Evolutionary conservation across 2,888 invertebrate species (phyloP).

Genomic region (Tetropium fuscum): DNA sequence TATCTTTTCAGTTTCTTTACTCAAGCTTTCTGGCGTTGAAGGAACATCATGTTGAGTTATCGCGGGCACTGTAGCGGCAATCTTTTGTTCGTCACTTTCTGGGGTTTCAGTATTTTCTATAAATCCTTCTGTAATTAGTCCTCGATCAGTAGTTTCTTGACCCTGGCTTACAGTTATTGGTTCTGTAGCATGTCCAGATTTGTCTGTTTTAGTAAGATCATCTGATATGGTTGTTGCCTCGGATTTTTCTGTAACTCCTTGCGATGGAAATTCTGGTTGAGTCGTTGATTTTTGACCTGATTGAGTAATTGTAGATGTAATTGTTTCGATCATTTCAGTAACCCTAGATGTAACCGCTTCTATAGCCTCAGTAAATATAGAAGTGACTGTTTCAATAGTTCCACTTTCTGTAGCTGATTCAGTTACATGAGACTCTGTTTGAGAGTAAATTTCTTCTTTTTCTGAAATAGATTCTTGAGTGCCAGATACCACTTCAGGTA

Average conservation of each 20-base stretch:
- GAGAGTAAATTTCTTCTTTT: slow-evolving; percentile 25
- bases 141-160: slow-evolving; percentile 5
- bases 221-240: slow-evolving; percentile 1
- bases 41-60: not conserved
- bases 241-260: slow-evolving; percentile 12
- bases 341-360: slow-evolving; percentile 37
- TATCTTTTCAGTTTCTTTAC: slow-evolving; percentile 7
- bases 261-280: slow-evolving; percentile 6
- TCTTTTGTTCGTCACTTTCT: slow-evolving; percentile 12
- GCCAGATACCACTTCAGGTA: slow-evolving; percentile 26
- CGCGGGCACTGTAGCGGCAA: not conserved
- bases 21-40: not conserved
- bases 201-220: slow-evolving; percentile 5
- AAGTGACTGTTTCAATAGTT: slow-evolving; percentile 42
- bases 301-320: slow-evolving; percentile 34
- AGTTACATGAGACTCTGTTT: slow-evolving; percentile 29
- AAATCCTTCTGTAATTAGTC: slow-evolving; percentile 4
- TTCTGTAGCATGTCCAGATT: not conserved
- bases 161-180: not conserved
- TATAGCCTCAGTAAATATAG: slow-evolving; percentile 43
- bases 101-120: slow-evolving; percentile 4
- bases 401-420: slow-evolving; percentile 31
- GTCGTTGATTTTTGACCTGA: slow-evolving; percentile 19
- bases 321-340: slow-evolving; percentile 32
- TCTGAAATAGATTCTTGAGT: slow-evolving; percentile 17